A percentile compares a stretch with the other conserved stretches of the same genome.
These are phyloP conservation scores for Helicoverpa assulta DNA, from an alignment of 2,888 invertebrate genomes.

Conservation along the genomic window DNA sequence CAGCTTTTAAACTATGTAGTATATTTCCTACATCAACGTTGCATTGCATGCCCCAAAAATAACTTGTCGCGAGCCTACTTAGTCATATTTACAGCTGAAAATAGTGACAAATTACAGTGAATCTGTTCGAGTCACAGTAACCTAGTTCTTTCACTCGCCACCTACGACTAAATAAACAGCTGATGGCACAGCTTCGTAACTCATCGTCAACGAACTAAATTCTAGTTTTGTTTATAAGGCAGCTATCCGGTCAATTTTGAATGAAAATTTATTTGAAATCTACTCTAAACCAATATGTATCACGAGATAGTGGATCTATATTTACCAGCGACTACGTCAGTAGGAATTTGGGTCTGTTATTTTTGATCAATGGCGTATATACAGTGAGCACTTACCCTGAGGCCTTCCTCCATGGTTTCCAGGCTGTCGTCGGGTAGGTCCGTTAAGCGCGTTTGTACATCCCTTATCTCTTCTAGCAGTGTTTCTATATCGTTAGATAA, in stretches of 20 bases:
- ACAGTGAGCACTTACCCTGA: conserved; percentile 91
- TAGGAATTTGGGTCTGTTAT: conserved; percentile 63
- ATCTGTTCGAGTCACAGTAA: conserved; percentile 10
- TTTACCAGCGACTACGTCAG: conserved; percentile 63
- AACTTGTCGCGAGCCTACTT: neutral
- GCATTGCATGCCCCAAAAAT: too few species aligned
- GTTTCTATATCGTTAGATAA: conserved; percentile 92
- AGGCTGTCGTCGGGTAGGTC: conserved; percentile 93
- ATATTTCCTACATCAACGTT: too few species aligned
- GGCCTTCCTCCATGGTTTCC: conserved; percentile 92
- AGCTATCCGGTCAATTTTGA: conserved; percentile 49
- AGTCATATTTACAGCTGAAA: neutral
- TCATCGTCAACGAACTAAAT: conserved; percentile 57
- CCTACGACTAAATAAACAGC: conserved; percentile 11
- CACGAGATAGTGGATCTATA: conserved; percentile 65
- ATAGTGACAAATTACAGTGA: conserved; percentile 4
- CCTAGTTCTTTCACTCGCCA: conserved; percentile 19
- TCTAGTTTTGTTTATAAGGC: conserved; percentile 83
- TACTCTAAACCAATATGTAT: conserved; percentile 43
- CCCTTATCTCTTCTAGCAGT: conserved; percentile 92
- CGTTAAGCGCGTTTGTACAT: conserved; percentile 92
- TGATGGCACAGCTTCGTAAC: conserved; percentile 13
- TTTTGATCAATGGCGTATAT: conserved; percentile 67
- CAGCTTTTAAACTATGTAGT: too few species aligned
- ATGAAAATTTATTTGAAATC: conserved; percentile 31